Conservation (phyloP, 2,113 vertebrate genomes). For the Anolis carolinensis region DNA sequence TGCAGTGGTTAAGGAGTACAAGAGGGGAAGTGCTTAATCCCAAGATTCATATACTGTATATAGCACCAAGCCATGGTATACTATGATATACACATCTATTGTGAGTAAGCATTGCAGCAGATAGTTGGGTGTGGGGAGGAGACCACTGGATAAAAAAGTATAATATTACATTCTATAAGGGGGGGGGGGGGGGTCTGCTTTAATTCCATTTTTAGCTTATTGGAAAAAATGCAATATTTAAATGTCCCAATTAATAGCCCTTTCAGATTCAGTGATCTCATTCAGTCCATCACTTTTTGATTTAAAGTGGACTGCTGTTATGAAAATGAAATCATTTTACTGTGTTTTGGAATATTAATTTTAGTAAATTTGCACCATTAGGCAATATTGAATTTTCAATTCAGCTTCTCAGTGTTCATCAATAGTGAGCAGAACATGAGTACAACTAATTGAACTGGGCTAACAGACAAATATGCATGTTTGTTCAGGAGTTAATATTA, state of each 20-base stretch:
- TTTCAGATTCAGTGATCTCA: not conserved
- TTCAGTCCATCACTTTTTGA: not conserved
- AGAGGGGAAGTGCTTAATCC: not conserved
- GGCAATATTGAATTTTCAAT: constrained; percentile 36
- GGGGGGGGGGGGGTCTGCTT: not conserved
- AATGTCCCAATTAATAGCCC: not conserved
- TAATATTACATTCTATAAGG: not conserved
- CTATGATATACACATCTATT: not conserved
- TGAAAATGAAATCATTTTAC: constrained; percentile 28
- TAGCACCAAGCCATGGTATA: not conserved
- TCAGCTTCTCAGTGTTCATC: constrained; percentile 38
- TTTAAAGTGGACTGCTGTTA: constrained; percentile 29
- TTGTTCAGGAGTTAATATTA: too few species aligned
- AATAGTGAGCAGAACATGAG: constrained; percentile 17
- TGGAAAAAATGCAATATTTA: not conserved
- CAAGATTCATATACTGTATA: not conserved
- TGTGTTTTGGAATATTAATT: constrained; percentile 39
- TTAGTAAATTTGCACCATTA: constrained; percentile 56
- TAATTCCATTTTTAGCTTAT: not conserved
- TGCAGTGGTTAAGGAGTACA: not conserved
- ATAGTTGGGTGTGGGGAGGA: not conserved
- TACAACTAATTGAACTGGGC: not conserved
- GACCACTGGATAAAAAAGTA: not conserved
- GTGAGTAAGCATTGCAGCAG: not conserved
- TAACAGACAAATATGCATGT: constrained; percentile 22